These are phyloP conservation scores for Sarcoramphus papa DNA, from an alignment of 2,797 vertebrate genomes.

Conservation along the genomic window DNA sequence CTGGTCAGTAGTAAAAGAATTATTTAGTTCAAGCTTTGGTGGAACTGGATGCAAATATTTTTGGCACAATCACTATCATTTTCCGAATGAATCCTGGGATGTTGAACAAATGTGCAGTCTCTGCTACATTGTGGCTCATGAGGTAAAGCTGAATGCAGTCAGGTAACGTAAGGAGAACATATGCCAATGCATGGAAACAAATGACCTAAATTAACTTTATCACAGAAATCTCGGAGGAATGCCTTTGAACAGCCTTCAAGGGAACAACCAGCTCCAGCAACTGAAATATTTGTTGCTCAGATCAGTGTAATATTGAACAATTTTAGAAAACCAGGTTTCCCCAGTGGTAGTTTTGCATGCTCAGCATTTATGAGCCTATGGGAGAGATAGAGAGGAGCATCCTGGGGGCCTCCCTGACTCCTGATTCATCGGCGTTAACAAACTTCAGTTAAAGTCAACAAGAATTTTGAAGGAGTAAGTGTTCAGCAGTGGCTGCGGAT, in stretches of 20 bases:
- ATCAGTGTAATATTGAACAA: neutral
- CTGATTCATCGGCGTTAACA: neutral
- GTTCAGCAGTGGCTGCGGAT: neutral
- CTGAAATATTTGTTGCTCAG: neutral
- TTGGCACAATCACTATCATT: neutral
- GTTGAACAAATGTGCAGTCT: neutral
- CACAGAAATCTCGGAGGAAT: neutral
- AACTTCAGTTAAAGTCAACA: neutral
- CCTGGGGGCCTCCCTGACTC: neutral
- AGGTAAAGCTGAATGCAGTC: neutral
- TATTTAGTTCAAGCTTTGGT: neutral
- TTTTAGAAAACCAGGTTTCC: neutral
- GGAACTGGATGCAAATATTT: neutral
- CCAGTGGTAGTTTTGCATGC: neutral
- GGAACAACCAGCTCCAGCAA: neutral
- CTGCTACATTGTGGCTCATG: neutral
- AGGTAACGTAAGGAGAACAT: neutral
- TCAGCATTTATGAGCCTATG: rapidly evolving
- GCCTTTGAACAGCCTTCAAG: neutral
- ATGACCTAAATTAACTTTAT: neutral
- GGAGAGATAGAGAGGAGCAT: neutral
- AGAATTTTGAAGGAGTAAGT: neutral
- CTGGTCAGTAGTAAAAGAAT: neutral
- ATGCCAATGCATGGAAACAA: neutral
- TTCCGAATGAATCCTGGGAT: neutral